phyloP scores from a whole-genome alignment of 2,888 invertebrate genomes.

The Parnassius glacialis region DNA sequence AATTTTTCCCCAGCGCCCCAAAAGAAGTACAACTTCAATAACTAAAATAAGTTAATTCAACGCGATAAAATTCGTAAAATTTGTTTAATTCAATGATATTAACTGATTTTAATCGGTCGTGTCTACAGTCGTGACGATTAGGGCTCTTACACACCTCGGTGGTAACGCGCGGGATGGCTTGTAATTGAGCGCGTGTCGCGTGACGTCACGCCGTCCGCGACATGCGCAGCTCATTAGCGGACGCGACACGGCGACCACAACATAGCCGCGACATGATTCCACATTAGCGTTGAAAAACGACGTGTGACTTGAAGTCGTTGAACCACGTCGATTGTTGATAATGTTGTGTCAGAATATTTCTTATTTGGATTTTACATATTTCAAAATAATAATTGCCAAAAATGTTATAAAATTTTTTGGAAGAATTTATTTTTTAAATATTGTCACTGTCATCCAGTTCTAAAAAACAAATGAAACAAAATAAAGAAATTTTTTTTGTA shows the following conservation, averaged over 20 bases:
- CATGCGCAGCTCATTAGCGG: constrained; percentile 30
- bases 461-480: no score
- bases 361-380: no score
- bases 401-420: no score
- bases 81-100: no score
- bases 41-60: no score
- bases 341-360: neutral
- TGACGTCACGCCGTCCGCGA: constrained; percentile 37
- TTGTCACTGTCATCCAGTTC: no score
- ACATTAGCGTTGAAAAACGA: constrained; percentile 18
- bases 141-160: constrained; percentile 8
- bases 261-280: constrained; percentile 16
- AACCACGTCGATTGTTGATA: constrained; percentile 10
- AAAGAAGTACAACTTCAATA: no score
- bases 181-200: constrained; percentile 32
- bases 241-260: constrained; percentile 7
- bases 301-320: constrained; percentile 17
- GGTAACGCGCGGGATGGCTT: constrained; percentile 31
- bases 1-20: no score
- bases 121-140: constrained; percentile 24
- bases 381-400: no score
- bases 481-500: no score
- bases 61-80: no score
- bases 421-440: no score
- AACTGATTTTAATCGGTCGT: neutral